Conservation (phyloP, 2,797 vertebrate genomes). For the Myotis daubentonii region DNA sequence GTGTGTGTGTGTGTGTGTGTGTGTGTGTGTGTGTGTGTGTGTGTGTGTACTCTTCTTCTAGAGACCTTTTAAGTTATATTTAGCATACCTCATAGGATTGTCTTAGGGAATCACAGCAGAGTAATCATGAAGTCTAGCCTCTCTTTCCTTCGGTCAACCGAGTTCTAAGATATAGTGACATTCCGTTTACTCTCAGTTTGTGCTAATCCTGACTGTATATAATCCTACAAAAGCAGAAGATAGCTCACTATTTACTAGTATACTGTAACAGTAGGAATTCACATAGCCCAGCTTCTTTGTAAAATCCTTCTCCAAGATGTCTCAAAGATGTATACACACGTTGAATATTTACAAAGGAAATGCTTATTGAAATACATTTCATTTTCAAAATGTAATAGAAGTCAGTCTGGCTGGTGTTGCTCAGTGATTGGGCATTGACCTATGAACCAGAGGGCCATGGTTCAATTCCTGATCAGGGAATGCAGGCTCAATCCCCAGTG, state of each 20-base stretch:
- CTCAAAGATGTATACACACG: no score
- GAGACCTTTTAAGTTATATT: not conserved
- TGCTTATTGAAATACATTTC: no score
- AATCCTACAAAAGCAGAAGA: not conserved
- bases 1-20: not conserved
- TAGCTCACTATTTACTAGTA: not conserved
- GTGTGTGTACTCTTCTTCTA: not conserved
- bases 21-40: not conserved
- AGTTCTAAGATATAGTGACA: not conserved
- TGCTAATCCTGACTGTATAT: not conserved
- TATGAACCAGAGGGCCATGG: no score
- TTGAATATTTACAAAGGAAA: no score
- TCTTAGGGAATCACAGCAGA: not conserved
- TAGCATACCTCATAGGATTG: not conserved
- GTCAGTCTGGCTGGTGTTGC: no score
- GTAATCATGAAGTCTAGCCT: not conserved
- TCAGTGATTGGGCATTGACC: no score
- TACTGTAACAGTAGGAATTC: not conserved
- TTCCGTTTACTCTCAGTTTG: not conserved
- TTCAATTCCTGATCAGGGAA: no score
- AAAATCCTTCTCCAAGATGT: not conserved
- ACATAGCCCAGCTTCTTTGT: not conserved
- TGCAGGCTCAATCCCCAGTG: no score
- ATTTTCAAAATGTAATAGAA: no score
- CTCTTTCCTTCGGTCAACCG: not conserved